Base-by-base conservation (phyloP, 2,113 vertebrate genomes). In the Takifugu bimaculatus region DNA sequence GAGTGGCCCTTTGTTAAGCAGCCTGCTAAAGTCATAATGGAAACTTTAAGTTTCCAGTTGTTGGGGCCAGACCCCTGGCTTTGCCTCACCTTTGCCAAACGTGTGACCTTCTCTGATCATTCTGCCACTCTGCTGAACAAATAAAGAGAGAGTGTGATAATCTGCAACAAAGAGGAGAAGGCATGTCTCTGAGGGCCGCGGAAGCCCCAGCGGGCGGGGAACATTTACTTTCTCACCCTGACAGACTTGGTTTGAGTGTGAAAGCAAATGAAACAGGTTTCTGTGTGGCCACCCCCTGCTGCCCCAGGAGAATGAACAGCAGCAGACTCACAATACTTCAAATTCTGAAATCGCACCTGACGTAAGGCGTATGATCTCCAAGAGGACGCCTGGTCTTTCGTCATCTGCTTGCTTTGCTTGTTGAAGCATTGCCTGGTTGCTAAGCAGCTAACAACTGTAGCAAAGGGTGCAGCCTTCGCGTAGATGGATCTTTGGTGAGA, bases 361-460 rank as follows among this genome's bases (percentile, higher is more conserved):
- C 35, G 7, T 39, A 10, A 3, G 35, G 11, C 6, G 35, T 32
- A 32, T 4, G 29, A 32, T 32, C 29, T 4, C 5, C 29, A 1
- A 10, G 35, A 39, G 35, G 35, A 39, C 7, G 7, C 35, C 1
- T n/a, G 35, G 4, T n/a, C 32, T 13, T 52, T 14, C 55, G 57
- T 27, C 13, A 50, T 53, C 54, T 35, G 50, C 51, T 71, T 4
- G 4, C 58, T 61, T 63, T 59, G 27, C 56, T 79, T 63, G 28
- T 61, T 58, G 64, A 63, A 60, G 68, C 7, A 3, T 61, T 70
- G 77, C 78, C 78, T 82, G 81, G 87, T 88, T 90, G 82, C 86
- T 79, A 86, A 28, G 87, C 85, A 88, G 72, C 50, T 48, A 29
- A 44, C 11, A 10, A 10, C 35, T 10, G 2, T 39, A 72, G 74